Evolutionary conservation across 1,140 invertebrate genomes (phyloP).

Genomic region (Elysia chlorotica): DNA sequence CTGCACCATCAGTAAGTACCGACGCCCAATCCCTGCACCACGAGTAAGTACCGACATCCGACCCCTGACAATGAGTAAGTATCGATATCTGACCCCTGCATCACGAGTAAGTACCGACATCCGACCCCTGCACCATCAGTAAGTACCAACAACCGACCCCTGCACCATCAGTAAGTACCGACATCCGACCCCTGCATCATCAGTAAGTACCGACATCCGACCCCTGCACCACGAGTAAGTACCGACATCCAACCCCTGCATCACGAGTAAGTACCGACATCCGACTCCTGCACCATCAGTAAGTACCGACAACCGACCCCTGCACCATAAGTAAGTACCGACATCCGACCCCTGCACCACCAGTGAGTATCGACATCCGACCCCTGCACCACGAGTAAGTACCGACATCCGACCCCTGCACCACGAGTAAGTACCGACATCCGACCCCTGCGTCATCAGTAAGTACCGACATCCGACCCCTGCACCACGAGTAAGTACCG

Average conservation of each 20-base stretch:
- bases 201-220: slow-evolving; percentile 45
- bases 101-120: slow-evolving; percentile 39
- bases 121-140: slow-evolving; percentile 23
- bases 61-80: slow-evolving; percentile 15
- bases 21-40: slow-evolving; percentile 47
- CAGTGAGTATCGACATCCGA: too few relatives aligned
- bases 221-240: slow-evolving; percentile 51
- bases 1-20: too few relatives aligned
- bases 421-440: too few relatives aligned
- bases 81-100: slow-evolving; percentile 51
- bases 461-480: too few relatives aligned
- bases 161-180: slow-evolving; percentile 47
- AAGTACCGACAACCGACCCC: slow-evolving; percentile 13
- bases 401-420: too few relatives aligned
- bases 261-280: slow-evolving; percentile 41
- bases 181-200: background rate
- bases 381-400: too few relatives aligned
- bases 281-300: slow-evolving; percentile 50
- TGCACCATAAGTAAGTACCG: too few relatives aligned
- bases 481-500: too few relatives aligned
- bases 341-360: too few relatives aligned
- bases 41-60: slow-evolving; percentile 38
- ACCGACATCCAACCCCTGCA: background rate
- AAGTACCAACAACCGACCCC: slow-evolving; percentile 44
- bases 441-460: too few relatives aligned